Conservation (phyloP, 2,888 invertebrate species). For the Drymonia ruficornis region DNA sequence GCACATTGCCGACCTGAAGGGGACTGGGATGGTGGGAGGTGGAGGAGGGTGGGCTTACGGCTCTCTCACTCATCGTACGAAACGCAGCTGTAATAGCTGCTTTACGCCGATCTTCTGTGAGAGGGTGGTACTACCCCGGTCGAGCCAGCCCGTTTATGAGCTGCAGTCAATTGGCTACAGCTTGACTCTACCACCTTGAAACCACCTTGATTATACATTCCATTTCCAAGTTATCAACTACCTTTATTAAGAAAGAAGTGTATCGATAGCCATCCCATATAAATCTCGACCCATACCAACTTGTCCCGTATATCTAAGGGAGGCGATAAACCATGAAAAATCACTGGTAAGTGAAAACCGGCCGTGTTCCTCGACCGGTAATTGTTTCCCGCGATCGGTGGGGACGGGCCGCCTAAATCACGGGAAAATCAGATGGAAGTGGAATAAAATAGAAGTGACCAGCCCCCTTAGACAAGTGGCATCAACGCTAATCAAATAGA, state of each 20-base stretch:
- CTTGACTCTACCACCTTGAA: too few species aligned
- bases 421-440: conserved; percentile 68
- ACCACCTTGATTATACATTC: too few species aligned
- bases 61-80: too few species aligned
- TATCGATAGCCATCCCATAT: conserved; percentile 1
- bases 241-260: not conserved
- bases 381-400: conserved; percentile 66
- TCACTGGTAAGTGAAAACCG: conserved; percentile 26
- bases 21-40: too few species aligned
- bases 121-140: too few species aligned
- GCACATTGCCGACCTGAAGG: too few species aligned
- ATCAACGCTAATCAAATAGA: too few species aligned
- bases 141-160: too few species aligned
- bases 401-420: conserved; percentile 53
- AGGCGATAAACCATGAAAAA: conserved; percentile 25
- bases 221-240: not conserved
- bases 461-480: not conserved
- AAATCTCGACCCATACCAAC: conserved; percentile 6
- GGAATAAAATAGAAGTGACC: conserved; percentile 57
- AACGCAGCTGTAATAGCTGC: too few species aligned
- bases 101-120: too few species aligned
- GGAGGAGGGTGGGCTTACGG: too few species aligned
- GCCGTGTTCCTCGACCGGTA: conserved; percentile 37
- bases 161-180: too few species aligned
- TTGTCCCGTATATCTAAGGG: conserved; percentile 11